Conservation (phyloP, 35 echinoderm and acorn worm genomes). For the Lytechinus variegatus region DNA sequence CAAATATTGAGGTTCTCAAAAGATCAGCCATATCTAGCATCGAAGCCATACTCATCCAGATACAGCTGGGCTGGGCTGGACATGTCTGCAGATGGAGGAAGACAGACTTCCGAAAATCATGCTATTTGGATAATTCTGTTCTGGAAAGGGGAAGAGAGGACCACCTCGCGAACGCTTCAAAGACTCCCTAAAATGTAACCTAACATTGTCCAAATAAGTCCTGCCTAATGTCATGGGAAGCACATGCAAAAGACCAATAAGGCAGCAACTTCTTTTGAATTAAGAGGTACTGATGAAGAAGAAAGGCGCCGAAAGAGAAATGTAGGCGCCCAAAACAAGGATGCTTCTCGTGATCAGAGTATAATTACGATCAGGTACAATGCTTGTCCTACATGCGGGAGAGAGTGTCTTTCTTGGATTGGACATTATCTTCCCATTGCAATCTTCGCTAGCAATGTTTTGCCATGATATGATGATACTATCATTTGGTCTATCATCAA, state of each 20-base stretch:
- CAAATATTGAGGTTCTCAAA: conserved; percentile 55
- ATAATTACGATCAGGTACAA: not conserved
- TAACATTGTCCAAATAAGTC: not conserved
- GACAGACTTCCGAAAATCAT: conserved; percentile 40
- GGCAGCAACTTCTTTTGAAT: not conserved
- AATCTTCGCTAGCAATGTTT: no score
- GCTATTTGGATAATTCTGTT: conserved; percentile 51
- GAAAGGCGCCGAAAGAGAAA: not conserved
- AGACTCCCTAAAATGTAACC: conserved; percentile 24
- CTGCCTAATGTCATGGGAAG: not conserved
- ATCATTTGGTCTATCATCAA: no score
- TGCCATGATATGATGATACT: no score
- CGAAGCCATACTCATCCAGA: not conserved
- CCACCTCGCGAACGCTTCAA: conserved; percentile 40
- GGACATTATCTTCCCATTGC: no score
- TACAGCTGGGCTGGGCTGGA: conserved; percentile 58
- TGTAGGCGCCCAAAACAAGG: not conserved
- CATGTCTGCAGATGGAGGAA: conserved; percentile 45
- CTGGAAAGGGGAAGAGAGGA: conserved; percentile 34
- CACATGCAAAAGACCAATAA: not conserved
- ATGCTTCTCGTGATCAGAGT: no score
- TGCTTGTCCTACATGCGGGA: not conserved
- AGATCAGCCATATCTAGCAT: conserved; percentile 32
- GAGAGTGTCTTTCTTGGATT: not conserved
- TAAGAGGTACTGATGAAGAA: not conserved